A percentile compares a stretch with the other conserved stretches of the same genome.
phyloP scores from a whole-genome alignment of 2,113 vertebrate species.

The Garra rufa region DNA sequence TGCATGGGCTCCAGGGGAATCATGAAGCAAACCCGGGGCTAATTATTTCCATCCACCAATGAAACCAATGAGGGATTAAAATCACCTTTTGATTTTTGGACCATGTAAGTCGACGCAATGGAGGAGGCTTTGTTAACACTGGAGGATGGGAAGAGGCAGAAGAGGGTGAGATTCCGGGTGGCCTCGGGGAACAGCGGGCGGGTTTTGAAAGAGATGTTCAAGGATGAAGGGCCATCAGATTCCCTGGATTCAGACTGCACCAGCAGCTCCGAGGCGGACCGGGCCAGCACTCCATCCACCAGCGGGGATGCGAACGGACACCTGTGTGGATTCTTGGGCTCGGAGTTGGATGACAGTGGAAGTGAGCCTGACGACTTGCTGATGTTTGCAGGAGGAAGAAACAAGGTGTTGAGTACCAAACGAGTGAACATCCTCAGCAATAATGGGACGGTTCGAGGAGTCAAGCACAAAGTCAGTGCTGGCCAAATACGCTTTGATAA shows the following conservation, averaged over 20 bases:
- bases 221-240: slow-evolving; percentile 82
- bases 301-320: slow-evolving; percentile 80
- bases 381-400: slow-evolving; percentile 79
- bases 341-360: slow-evolving; percentile 83
- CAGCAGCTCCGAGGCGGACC: slow-evolving; percentile 85
- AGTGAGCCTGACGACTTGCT: slow-evolving; percentile 86
- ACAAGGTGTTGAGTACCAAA: slow-evolving; percentile 84
- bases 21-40: slow-evolving; percentile 53
- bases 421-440: slow-evolving; percentile 96
- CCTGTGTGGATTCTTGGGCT: slow-evolving; percentile 77
- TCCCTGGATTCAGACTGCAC: slow-evolving; percentile 91
- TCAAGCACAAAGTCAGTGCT: slow-evolving; percentile 97
- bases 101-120: slow-evolving; percentile 80
- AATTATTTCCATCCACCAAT: slow-evolving; percentile 54
- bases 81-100: slow-evolving; percentile 60
- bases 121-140: slow-evolving; percentile 74
- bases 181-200: slow-evolving; percentile 92
- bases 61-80: slow-evolving; percentile 63
- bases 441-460: slow-evolving; percentile 94
- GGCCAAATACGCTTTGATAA: slow-evolving; percentile 94
- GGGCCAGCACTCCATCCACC: slow-evolving; percentile 80
- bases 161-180: slow-evolving; percentile 93
- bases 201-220: slow-evolving; percentile 92
- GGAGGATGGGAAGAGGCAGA: slow-evolving; percentile 77
- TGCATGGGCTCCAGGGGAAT: slow-evolving; percentile 41